phyloP scores from a whole-genome alignment of 2,797 vertebrate genomes.

The Zonotrichia albicollis region DNA sequence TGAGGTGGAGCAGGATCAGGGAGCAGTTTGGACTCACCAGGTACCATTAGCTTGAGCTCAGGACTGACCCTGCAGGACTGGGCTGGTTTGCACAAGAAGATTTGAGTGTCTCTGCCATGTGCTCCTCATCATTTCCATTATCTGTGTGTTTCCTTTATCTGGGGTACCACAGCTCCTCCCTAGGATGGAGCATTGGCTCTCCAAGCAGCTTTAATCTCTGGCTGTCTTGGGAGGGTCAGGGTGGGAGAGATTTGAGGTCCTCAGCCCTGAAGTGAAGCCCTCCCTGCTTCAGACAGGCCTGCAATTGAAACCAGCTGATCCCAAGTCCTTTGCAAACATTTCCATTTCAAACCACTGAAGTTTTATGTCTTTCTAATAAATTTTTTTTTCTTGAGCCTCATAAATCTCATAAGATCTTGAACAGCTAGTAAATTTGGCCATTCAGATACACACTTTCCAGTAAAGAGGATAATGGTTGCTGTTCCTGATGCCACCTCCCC shows the following conservation, averaged over 20 bases:
- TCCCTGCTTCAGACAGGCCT: slow-evolving; percentile 41
- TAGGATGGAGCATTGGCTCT: background rate
- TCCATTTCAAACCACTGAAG: slow-evolving; percentile 70
- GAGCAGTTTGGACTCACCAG: background rate
- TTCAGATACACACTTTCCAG: slow-evolving; percentile 68
- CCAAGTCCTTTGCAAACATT: slow-evolving; percentile 62
- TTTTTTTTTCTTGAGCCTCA: slow-evolving; percentile 66
- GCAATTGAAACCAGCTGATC: slow-evolving; percentile 73
- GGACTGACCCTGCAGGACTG: background rate
- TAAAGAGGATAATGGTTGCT: slow-evolving; percentile 64
- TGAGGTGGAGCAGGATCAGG: background rate
- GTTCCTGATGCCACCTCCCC: slow-evolving; percentile 56
- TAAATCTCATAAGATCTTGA: slow-evolving; percentile 71
- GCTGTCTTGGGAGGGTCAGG: slow-evolving; percentile 15
- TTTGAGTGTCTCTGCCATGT: background rate
- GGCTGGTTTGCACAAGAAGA: background rate
- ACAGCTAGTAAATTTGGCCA: slow-evolving; percentile 67
- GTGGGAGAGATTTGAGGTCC: background rate
- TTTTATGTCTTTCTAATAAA: slow-evolving; percentile 71
- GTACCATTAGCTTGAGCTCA: background rate
- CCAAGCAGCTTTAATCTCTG: slow-evolving; percentile 30
- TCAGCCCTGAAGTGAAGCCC: slow-evolving; percentile 25
- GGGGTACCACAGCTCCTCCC: slow-evolving; percentile 22
- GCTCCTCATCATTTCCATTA: background rate
- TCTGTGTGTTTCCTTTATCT: slow-evolving; percentile 1